Evolutionary conservation across 2,888 invertebrate genomes (phyloP).

Genomic region (Tineola bisselliella): DNA sequence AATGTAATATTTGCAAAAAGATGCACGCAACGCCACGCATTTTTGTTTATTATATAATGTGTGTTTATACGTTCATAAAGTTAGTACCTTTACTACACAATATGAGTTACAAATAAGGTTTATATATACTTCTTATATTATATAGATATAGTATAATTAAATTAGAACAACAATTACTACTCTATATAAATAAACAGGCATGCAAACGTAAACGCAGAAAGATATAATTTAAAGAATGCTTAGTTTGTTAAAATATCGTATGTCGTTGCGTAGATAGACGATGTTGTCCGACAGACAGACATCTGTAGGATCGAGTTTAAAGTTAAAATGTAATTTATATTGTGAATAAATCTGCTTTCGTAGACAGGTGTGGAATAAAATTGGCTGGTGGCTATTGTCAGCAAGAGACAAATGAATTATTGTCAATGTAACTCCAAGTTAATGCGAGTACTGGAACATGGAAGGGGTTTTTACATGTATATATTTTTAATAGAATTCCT

Average conservation of each 20-base stretch:
- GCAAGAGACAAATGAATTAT: background rate
- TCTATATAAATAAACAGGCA: background rate
- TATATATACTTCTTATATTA: background rate
- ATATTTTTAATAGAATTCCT: too few species aligned
- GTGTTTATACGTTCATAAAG: too few species aligned
- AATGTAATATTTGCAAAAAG: too few species aligned
- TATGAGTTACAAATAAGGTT: too few species aligned
- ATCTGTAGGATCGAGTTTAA: background rate
- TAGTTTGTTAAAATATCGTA: slow-evolving; percentile 44
- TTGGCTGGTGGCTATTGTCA: background rate
- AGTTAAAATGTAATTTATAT: slow-evolving; percentile 6
- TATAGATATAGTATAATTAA: background rate
- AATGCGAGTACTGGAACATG: too few species aligned
- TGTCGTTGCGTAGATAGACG: slow-evolving; percentile 18
- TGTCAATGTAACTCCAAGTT: background rate
- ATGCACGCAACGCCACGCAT: too few species aligned
- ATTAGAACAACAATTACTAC: too few species aligned
- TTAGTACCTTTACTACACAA: too few species aligned
- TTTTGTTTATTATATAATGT: too few species aligned
- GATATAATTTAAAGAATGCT: slow-evolving; percentile 26
- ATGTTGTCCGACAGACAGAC: slow-evolving; percentile 7
- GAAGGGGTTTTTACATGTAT: too few species aligned
- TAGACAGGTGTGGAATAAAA: slow-evolving; percentile 5
- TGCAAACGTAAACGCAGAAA: background rate
- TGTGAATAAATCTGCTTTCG: slow-evolving; percentile 1